Conservation (phyloP, 2,888 invertebrate species). For the Molorchus minor region DNA sequence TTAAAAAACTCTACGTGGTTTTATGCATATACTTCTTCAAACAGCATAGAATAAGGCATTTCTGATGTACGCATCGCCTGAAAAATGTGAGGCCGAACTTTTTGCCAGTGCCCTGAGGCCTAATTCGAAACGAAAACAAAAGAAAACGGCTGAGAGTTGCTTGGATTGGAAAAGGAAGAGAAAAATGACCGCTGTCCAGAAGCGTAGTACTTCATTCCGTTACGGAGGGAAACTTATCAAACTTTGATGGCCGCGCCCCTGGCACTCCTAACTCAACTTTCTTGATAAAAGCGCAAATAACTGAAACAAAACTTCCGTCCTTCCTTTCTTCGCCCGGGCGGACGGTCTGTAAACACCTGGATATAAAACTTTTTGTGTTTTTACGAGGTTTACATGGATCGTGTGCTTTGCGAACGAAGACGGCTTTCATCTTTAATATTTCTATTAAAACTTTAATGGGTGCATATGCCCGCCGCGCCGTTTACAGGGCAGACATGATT, state of each 20-base stretch:
- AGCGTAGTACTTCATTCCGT: conserved; percentile 54
- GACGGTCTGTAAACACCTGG: conserved; percentile 56
- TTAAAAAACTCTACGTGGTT: too few species aligned
- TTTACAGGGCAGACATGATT: conserved; percentile 16
- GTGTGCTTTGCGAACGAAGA: background rate
- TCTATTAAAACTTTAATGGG: conserved; percentile 23
- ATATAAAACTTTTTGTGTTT: conserved; percentile 45
- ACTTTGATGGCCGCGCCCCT: conserved; percentile 61
- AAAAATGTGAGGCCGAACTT: conserved; percentile 9
- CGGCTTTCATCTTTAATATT: conserved; percentile 30
- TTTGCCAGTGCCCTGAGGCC: conserved; percentile 27
- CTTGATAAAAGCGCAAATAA: conserved; percentile 63
- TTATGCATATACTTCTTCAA: too few species aligned
- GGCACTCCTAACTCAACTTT: conserved; percentile 57
- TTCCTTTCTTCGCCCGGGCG: conserved; percentile 33
- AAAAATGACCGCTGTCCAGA: conserved; percentile 66
- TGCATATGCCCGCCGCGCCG: conserved; percentile 1
- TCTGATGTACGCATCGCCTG: too few species aligned
- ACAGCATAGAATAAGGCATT: too few species aligned
- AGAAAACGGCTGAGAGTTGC: conserved; percentile 52
- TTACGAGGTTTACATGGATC: conserved; percentile 38
- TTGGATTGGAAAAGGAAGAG: conserved; percentile 64
- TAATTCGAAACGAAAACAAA: conserved; percentile 46
- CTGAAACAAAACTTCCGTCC: conserved; percentile 56
- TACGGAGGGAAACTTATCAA: conserved; percentile 63